A percentile compares a stretch with the other conserved stretches of the same genome.
These are phyloP conservation scores for Diorhabda sublineata DNA, from an alignment of 1,140 invertebrate genomes.

Conservation along the genomic window DNA sequence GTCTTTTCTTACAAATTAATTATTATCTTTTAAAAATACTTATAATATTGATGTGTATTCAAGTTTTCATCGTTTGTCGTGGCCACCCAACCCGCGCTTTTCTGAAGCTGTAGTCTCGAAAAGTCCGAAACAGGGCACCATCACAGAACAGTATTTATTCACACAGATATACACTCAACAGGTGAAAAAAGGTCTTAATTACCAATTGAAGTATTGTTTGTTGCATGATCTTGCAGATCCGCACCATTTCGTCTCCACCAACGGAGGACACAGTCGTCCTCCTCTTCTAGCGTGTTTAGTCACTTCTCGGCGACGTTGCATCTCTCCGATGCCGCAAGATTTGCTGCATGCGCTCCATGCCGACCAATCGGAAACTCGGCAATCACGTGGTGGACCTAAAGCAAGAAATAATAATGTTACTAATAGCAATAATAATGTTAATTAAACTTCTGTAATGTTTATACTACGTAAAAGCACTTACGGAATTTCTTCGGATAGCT, in stretches of 20 bases:
- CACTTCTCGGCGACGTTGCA: slow-evolving; percentile 70
- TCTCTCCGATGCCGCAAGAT: slow-evolving; percentile 83
- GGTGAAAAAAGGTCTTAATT: slow-evolving; percentile 12
- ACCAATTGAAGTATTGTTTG: slow-evolving; percentile 53
- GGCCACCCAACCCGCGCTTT: neutral
- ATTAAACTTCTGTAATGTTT: no score
- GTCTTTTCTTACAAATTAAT: slow-evolving; percentile 30
- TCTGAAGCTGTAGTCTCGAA: neutral
- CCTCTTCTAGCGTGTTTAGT: slow-evolving; percentile 69
- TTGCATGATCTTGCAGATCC: slow-evolving; percentile 68
- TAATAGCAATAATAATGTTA: neutral
- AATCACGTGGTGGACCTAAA: slow-evolving; percentile 63
- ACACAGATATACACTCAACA: neutral
- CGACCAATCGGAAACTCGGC: slow-evolving; percentile 82
- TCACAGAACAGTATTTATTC: neutral
- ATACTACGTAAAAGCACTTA: slow-evolving; percentile 32
- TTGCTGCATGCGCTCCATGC: slow-evolving; percentile 81
- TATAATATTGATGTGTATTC: slow-evolving; percentile 29
- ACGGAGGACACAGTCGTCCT: slow-evolving; percentile 72
- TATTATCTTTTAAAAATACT: slow-evolving; percentile 32
- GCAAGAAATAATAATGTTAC: neutral
- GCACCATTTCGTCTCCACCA: slow-evolving; percentile 83
- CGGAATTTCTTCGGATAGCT: slow-evolving; percentile 43
- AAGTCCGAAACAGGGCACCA: neutral
- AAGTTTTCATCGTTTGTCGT: neutral